Conservation (phyloP, 2,113 vertebrate genomes). For the rabbit (Oryctolagus cuniculus) region mOryCun1.1 NC_091440.1:17787001-17787500, state of each 20-base stretch:
- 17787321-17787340: too few species aligned
- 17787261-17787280: background rate
- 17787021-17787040: background rate
- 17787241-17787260: background rate
- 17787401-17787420: background rate
- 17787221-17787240: background rate
- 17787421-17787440: background rate
- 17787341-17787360: too few species aligned
- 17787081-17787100: background rate
- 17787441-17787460: background rate
- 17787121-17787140: background rate
- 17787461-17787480: background rate
- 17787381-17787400: background rate
- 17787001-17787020: background rate
- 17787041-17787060: background rate
- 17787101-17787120: background rate
- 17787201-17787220: conserved; percentile 38
- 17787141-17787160: background rate
- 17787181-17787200: background rate
- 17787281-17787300: background rate
- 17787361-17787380: accelerated
- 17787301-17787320: background rate
- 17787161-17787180: background rate
- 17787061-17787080: background rate
- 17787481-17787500: background rate